Evolutionary conservation across 1,140 invertebrate genomes (phyloP).

Genomic region (Littorina saxatilis): DNA sequence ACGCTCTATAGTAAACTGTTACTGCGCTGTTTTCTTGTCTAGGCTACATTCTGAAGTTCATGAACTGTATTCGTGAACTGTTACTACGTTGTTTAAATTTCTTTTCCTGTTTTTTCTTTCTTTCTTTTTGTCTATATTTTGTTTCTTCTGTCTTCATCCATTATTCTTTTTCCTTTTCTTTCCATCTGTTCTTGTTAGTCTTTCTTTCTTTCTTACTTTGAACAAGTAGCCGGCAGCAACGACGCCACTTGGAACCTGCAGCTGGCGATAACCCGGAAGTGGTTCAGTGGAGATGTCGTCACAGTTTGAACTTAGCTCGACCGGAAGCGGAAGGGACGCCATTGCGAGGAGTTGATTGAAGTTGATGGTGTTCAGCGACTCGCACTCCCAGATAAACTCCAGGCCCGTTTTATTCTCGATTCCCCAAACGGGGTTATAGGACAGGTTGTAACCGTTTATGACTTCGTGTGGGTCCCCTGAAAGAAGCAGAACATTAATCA

Average conservation of each 20-base stretch:
- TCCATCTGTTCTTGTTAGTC: too few species aligned
- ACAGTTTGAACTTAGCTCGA: background rate
- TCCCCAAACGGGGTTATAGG: background rate
- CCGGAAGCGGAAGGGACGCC: background rate
- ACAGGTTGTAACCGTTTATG: background rate
- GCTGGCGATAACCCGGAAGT: background rate
- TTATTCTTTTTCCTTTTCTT: too few species aligned
- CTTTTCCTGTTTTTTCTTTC: too few species aligned
- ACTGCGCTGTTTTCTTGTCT: too few species aligned
- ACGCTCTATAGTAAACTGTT: too few species aligned
- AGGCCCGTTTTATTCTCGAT: background rate
- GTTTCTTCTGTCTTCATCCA: too few species aligned
- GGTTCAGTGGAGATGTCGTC: background rate
- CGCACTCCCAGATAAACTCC: background rate
- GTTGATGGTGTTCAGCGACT: background rate
- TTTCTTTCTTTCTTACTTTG: background rate
- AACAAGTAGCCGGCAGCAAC: background rate
- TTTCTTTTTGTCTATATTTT: too few species aligned
- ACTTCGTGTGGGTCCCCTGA: background rate
- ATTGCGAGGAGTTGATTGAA: background rate
- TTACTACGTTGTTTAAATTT: too few species aligned
- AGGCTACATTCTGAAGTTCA: too few species aligned
- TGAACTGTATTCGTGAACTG: too few species aligned
- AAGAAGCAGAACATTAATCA: too few species aligned
- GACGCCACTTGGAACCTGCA: background rate